These are phyloP conservation scores for Gerris buenoi DNA, from an alignment of 1,140 invertebrate species.

Conservation along the genomic window DNA sequence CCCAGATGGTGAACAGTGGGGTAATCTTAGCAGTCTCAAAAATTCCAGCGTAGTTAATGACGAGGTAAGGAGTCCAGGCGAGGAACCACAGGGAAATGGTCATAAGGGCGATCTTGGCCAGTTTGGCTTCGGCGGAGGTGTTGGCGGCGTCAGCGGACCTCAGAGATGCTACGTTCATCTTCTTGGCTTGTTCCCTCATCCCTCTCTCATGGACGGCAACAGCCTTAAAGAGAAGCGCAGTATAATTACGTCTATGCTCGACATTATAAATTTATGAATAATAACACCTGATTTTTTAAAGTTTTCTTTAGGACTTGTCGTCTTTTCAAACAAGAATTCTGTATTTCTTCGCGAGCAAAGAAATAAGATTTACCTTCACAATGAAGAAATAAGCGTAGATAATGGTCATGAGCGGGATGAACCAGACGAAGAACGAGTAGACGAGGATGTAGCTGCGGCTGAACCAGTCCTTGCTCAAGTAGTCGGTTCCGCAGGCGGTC, in stretches of 20 bases:
- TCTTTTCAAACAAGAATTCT: not conserved
- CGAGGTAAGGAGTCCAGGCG: constrained; percentile 70
- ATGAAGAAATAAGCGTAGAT: constrained; percentile 66
- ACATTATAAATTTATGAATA: not conserved
- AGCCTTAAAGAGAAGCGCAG: constrained; percentile 31
- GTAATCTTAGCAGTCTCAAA: too few species aligned
- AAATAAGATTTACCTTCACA: too few species aligned
- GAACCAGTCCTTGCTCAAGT: constrained; percentile 47
- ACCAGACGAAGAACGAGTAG: constrained; percentile 53
- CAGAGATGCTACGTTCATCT: too few species aligned
- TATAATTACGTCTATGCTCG: not conserved
- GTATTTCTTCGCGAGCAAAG: not conserved
- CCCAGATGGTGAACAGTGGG: too few species aligned
- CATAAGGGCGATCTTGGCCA: too few species aligned
- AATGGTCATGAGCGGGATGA: constrained; percentile 50
- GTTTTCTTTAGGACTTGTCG: constrained; percentile 3
- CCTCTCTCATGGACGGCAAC: constrained; percentile 62
- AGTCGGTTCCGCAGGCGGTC: too few species aligned
- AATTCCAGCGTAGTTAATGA: constrained; percentile 61
- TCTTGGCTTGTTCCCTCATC: too few species aligned
- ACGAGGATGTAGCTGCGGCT: constrained; percentile 51
- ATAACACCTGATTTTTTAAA: not conserved
- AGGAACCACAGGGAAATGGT: too few species aligned
- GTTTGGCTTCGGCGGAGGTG: too few species aligned
- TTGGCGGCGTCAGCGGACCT: too few species aligned